A percentile compares a stretch with the other conserved stretches of the same genome.
These are phyloP conservation scores for Micrastur ruficollis DNA, from an alignment of 2,797 vertebrate genomes.

Conservation along the genomic window DNA sequence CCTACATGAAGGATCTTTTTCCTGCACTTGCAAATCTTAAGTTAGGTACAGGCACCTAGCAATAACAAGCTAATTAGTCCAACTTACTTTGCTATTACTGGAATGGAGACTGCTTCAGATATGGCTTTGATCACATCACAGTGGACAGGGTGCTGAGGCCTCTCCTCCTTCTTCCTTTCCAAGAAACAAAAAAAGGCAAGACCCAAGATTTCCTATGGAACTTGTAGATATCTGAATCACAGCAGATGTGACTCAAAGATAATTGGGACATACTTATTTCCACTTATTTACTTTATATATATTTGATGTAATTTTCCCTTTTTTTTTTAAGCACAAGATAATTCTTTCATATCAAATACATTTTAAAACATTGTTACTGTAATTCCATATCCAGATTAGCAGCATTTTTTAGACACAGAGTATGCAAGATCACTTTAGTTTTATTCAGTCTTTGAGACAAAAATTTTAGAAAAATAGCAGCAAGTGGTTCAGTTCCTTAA, in stretches of 20 bases:
- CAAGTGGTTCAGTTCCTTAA: not conserved
- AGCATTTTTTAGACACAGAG: not conserved
- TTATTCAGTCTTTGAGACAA: not conserved
- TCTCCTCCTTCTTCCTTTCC: constrained; percentile 91
- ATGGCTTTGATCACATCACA: constrained; percentile 90
- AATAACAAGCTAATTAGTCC: not conserved
- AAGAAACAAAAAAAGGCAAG: not conserved
- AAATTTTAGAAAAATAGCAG: not conserved
- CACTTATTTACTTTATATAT: not conserved
- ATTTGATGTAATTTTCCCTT: not conserved
- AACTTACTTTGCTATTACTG: constrained; percentile 94
- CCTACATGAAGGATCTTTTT: not conserved
- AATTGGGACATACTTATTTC: not conserved
- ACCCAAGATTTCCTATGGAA: not conserved
- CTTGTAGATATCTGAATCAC: not conserved
- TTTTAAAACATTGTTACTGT: not conserved
- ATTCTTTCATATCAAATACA: not conserved
- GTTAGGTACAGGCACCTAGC: not conserved
- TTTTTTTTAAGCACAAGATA: not conserved
- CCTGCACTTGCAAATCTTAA: not conserved
- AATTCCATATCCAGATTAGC: not conserved
- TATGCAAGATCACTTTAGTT: not conserved
- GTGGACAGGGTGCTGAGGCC: constrained; percentile 89
- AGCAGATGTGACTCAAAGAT: not conserved
- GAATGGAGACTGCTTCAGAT: constrained; percentile 84